A percentile compares a stretch with the other conserved stretches of the same genome.
phyloP scores from a whole-genome alignment of 2,888 invertebrate genomes.

The Dichetophora obliterata region DNA sequence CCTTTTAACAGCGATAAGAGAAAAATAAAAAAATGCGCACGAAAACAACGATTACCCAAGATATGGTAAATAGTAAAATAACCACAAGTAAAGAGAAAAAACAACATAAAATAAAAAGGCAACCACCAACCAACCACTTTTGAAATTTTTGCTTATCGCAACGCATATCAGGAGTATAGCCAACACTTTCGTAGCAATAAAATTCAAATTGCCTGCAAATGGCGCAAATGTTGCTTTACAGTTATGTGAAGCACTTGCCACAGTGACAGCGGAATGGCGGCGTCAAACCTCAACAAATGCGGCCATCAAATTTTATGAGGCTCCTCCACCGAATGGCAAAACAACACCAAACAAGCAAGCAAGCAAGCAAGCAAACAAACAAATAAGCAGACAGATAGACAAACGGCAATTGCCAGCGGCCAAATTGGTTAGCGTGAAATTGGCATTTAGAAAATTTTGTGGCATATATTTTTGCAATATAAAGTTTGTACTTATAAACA shows the following conservation, averaged over 20 bases:
- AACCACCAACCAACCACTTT: neutral
- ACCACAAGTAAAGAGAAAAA: neutral
- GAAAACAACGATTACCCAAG: neutral
- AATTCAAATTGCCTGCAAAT: constrained; percentile 25
- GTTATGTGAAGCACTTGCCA: neutral
- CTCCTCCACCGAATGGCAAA: too few species aligned
- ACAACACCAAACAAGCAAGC: neutral
- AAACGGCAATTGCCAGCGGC: too few species aligned
- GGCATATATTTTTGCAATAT: neutral
- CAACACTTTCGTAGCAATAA: constrained; percentile 17
- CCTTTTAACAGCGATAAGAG: neutral
- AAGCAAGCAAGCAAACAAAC: neutral
- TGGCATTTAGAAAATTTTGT: neutral
- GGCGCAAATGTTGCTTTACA: constrained; percentile 25
- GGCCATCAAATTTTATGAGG: constrained; percentile 39
- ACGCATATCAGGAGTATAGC: neutral
- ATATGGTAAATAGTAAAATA: neutral
- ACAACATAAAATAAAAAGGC: neutral
- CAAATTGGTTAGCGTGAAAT: neutral
- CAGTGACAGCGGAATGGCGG: constrained; percentile 17
- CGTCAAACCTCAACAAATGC: constrained; percentile 41
- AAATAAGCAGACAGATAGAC: too few species aligned
- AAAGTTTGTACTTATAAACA: neutral
- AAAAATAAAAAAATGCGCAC: neutral
- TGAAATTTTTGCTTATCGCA: constrained; percentile 1